These are phyloP conservation scores for Nematopogon swammerdamellus DNA, from an alignment of 2,888 invertebrate species.

Conservation along the genomic window DNA sequence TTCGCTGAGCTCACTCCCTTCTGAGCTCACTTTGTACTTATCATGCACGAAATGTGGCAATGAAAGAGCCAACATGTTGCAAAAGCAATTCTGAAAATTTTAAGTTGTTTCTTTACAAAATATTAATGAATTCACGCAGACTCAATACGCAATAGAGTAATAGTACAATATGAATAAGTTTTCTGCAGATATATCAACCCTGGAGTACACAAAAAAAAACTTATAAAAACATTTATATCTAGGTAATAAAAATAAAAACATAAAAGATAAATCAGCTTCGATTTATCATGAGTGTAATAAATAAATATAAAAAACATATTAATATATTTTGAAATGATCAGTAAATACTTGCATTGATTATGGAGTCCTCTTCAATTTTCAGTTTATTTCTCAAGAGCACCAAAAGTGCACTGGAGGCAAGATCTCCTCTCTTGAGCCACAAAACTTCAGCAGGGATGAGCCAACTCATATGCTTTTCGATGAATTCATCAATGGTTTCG, in stretches of 20 bases:
- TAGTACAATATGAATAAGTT: no score
- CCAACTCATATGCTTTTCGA: conserved; percentile 41
- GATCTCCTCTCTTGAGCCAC: conserved; percentile 30
- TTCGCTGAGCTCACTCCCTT: no score
- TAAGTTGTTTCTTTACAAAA: not conserved
- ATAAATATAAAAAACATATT: no score
- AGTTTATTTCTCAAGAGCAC: conserved; percentile 18
- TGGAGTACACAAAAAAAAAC: no score
- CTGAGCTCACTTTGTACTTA: no score
- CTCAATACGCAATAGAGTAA: not conserved
- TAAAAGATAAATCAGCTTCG: no score
- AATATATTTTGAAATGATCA: no score
- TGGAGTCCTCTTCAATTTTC: conserved; percentile 16
- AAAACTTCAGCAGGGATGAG: conserved; percentile 39
- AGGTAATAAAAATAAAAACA: no score
- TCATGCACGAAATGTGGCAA: no score
- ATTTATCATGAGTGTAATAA: no score
- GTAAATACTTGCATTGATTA: conserved; percentile 24
- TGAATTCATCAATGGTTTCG: conserved; percentile 26
- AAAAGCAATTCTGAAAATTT: conserved; percentile 32
- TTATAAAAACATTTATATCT: not conserved
- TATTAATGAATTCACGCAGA: not conserved
- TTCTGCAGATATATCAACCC: no score
- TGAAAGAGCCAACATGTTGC: conserved; percentile 31
- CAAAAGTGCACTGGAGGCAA: conserved; percentile 23